phyloP scores from a whole-genome alignment of 2,888 invertebrate species.

The Junonia oenone region DNA sequence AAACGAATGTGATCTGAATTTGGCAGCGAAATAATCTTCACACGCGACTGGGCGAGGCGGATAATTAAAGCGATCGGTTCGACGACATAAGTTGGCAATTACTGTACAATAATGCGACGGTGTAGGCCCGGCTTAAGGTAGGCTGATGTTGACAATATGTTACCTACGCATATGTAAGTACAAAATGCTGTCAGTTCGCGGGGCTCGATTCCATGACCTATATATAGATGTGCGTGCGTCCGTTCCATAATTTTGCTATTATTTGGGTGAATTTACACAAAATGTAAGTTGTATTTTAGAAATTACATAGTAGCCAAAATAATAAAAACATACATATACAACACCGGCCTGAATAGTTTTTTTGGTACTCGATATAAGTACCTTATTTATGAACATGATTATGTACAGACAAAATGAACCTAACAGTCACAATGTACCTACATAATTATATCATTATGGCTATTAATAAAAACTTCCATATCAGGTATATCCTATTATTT shows the following conservation, averaged over 20 bases:
- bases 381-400: no score
- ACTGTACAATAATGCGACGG: conserved; percentile 44
- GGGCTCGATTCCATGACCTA: conserved; percentile 10
- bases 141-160: conserved; percentile 28
- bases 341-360: no score
- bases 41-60: conserved; percentile 49
- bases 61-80: conserved; percentile 61
- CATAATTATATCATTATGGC: no score
- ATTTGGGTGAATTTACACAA: background rate
- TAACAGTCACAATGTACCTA: no score
- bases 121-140: conserved; percentile 49
- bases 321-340: no score
- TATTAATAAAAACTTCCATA: no score
- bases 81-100: conserved; percentile 70
- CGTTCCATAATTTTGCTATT: background rate
- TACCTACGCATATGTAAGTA: conserved; percentile 25
- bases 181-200: conserved; percentile 21
- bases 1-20: conserved; percentile 50
- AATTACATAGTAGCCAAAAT: no score
- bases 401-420: no score
- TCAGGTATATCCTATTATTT: no score
- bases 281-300: background rate
- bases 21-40: conserved; percentile 66
- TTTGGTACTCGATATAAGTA: no score
- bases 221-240: background rate